These are phyloP conservation scores for Gnathonemus echidnorhynchus DNA, from an alignment of 2,113 vertebrate species.

Conservation along the genomic window DNA sequence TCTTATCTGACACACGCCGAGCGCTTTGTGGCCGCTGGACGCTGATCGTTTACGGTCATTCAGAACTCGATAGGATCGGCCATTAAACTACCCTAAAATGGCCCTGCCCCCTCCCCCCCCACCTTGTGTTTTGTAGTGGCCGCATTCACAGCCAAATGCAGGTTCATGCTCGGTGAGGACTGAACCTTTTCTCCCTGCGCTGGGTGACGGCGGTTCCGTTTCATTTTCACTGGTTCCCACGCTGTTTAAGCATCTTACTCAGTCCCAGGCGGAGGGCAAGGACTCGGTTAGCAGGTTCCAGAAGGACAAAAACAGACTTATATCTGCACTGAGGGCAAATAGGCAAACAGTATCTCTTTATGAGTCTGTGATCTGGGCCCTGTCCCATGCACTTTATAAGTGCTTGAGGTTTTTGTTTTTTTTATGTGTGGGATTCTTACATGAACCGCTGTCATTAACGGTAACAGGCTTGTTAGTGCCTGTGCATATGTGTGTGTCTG, in stretches of 20 bases:
- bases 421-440: not conserved
- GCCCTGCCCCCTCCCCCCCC: not conserved
- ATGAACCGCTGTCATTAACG: not conserved
- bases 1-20: not conserved
- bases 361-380: not conserved
- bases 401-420: not conserved
- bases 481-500: not conserved
- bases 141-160: not conserved
- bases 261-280: not conserved
- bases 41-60: not conserved
- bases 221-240: not conserved
- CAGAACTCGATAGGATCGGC: not conserved
- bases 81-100: not conserved
- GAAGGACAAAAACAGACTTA: not conserved
- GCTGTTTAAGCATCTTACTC: not conserved
- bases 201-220: not conserved
- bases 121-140: not conserved
- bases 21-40: not conserved
- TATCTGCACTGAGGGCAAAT: not conserved
- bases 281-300: conserved; percentile 1
- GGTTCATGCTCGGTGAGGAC: not conserved
- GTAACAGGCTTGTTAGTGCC: not conserved
- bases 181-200: not conserved
- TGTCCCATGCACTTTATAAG: not conserved
- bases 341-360: not conserved